Base-by-base conservation (phyloP, 2,113 vertebrate species). In the Gymnocephalus cernua region DNA sequence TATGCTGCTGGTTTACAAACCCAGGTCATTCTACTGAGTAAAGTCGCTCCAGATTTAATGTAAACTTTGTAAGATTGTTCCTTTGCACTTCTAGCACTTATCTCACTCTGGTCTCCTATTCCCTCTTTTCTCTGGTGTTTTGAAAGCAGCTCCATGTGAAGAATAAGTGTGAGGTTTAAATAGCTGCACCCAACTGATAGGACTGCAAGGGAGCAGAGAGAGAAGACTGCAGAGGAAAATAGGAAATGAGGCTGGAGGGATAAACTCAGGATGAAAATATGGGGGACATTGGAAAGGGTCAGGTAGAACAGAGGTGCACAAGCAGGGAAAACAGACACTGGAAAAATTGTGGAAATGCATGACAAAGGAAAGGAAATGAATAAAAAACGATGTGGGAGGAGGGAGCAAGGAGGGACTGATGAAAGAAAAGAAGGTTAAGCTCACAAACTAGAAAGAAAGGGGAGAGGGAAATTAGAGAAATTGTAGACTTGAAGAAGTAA, bases 141-240 rank as follows among this genome's bases (percentile, higher is more conserved):
- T 82, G 54, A 88, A 79, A 82, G 61, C 51, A 66, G 67, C 44
- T 77, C 38, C 50, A 56, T 78, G 54, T 38, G 21, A 71, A 85
- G 53, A 81, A 71, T 68, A 80, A 78, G 41, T 68, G 54, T 65
- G 54, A 83, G 81, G 58, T 84, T 89, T 80, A 78, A 85, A 83
- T 85, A 69, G 57, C 70, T 88, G 87, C 83, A 64, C 27, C 56
- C 27, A 13, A 80, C 64, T 53, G 80, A 87, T 73, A 87, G 76
- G 63, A 75, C 58, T 62, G 81, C 53, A 29, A 58, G 18, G 38
- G 47, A 83, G 70, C 61, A 68, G 14, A 81, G 73, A 75, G 11
- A 70, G 48, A 80, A 18, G 47, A 69, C 45, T 64, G 68, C 45
- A 62, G 47, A 51, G 51, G 62, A 72, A 79, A 69, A 68, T 16